A percentile compares a stretch with the other conserved stretches of the same genome.
These are phyloP conservation scores for Balanococcus diminutus DNA, from an alignment of 2,888 invertebrate species.

Conservation along the genomic window DNA sequence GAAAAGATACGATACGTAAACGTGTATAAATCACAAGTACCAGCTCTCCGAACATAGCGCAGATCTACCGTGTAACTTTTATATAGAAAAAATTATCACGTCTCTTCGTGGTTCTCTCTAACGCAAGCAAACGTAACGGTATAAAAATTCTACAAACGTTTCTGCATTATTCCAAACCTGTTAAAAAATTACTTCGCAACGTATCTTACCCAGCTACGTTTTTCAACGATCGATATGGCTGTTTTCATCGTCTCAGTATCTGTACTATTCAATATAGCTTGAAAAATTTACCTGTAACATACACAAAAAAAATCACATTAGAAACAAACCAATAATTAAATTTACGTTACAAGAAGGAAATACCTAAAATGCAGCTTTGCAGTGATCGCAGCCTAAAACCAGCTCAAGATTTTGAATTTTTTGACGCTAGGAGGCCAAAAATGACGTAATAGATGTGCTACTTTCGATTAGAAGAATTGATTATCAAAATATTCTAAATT, in stretches of 20 bases:
- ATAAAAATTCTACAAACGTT: conserved; percentile 31
- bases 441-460: too few species aligned
- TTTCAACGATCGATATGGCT: neutral
- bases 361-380: too few species aligned
- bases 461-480: too few species aligned
- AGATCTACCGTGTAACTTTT: conserved; percentile 28
- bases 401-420: too few species aligned
- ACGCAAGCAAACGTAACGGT: conserved; percentile 8
- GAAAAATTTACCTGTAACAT: neutral
- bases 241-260: neutral
- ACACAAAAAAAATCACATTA: neutral
- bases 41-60: neutral
- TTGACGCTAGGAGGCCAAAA: too few species aligned
- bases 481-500: too few species aligned
- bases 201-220: neutral
- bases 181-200: conserved; percentile 19
- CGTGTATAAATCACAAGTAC: conserved; percentile 34
- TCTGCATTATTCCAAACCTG: conserved; percentile 33
- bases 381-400: too few species aligned
- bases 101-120: conserved; percentile 8
- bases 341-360: too few species aligned
- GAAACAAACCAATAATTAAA: neutral
- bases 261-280: neutral
- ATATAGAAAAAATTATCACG: conserved; percentile 34
- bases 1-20: neutral